Conservation (phyloP, 2,797 vertebrate species). For the Eulemur mongoz region DNA sequence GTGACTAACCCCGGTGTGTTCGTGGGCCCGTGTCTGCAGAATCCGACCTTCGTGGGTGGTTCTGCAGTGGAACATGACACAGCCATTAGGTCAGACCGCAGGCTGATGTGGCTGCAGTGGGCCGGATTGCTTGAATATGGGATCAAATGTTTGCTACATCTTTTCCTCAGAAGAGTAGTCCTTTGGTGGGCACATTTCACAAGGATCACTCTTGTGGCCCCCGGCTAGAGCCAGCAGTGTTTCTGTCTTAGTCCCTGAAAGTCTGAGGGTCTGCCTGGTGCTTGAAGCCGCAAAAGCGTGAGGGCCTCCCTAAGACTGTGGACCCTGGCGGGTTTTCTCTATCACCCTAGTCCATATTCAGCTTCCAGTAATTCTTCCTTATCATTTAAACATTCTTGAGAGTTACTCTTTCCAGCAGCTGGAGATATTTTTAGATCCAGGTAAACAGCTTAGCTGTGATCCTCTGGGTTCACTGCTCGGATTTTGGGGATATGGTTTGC, state of each 20-base stretch:
- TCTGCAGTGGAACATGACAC: accelerated
- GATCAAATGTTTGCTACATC: background rate
- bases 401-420: background rate
- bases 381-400: background rate
- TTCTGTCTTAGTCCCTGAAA: background rate
- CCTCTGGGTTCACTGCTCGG: background rate
- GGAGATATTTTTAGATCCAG: background rate
- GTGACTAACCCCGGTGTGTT: background rate
- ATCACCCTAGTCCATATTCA: accelerated
- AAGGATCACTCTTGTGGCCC: accelerated
- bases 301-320: background rate
- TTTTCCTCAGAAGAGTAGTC: background rate
- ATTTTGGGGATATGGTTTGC: background rate
- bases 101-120: accelerated
- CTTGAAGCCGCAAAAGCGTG: background rate
- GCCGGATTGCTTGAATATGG: too few relatives aligned
- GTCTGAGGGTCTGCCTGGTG: accelerated
- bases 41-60: accelerated
- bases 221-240: too few relatives aligned
- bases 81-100: accelerated
- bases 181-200: background rate
- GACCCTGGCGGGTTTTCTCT: background rate
- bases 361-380: background rate
- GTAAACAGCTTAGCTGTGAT: background rate
- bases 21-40: background rate